These are phyloP conservation scores for Paracentrotus lividus DNA, from an alignment of 53 echinoderm and acorn worm species.

Conservation along the genomic window DNA sequence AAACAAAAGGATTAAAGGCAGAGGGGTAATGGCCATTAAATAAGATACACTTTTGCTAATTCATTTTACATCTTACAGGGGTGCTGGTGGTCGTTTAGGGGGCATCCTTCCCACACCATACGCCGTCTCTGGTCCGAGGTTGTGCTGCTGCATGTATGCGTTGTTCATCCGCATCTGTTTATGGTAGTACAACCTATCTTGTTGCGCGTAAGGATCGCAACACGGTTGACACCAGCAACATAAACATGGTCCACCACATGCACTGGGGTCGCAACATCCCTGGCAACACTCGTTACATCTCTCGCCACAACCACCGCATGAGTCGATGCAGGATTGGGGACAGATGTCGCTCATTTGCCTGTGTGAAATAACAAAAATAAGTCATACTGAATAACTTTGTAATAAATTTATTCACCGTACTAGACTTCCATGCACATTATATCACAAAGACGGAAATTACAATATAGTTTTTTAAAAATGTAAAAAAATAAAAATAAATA, in stretches of 20 bases:
- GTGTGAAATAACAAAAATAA: not conserved
- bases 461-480: no score
- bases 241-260: not conserved
- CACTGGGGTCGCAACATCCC: not conserved
- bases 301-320: not conserved
- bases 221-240: constrained; percentile 22
- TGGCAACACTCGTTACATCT: constrained; percentile 1
- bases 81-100: constrained; percentile 61
- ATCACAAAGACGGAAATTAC: no score
- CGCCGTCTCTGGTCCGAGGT: not conserved
- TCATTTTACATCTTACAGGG: constrained; percentile 52
- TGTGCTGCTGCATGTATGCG: not conserved
- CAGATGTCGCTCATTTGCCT: constrained; percentile 50
- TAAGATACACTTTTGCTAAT: no score
- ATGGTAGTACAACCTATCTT: constrained; percentile 18
- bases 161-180: constrained; percentile 37
- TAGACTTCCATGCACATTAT: no score
- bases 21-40: no score
- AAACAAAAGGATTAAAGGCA: no score
- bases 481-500: no score
- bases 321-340: not conserved
- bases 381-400: no score
- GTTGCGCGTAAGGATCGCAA: constrained; percentile 26
- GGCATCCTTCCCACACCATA: not conserved
- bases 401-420: no score